Conservation (phyloP, 2,797 vertebrate genomes). For the Dallia pectoralis region DNA sequence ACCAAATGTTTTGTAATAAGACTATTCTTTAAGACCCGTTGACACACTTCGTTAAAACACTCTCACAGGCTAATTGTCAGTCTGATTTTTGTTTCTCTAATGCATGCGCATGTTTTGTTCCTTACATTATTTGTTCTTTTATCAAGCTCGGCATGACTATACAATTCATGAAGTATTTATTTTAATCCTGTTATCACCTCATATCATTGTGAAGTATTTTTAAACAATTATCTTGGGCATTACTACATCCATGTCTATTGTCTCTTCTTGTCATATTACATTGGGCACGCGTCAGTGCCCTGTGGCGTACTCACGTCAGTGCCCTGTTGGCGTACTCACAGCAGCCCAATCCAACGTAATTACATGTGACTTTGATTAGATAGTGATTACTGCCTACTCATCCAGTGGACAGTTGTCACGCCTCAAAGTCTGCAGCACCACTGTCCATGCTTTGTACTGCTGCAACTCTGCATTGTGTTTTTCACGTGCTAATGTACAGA, state of each 20-base stretch:
- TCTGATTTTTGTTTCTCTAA: background rate
- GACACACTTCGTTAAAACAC: background rate
- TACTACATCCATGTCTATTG: background rate
- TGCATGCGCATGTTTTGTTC: background rate
- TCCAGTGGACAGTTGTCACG: background rate
- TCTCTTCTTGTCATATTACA: background rate
- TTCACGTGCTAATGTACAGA: background rate
- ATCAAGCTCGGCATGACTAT: background rate
- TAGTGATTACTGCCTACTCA: background rate
- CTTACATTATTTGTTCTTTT: constrained; percentile 3
- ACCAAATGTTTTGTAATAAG: constrained; percentile 26
- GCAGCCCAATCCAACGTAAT: background rate
- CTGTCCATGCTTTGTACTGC: background rate
- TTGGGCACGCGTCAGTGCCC: background rate
- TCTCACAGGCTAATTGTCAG: background rate
- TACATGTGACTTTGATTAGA: background rate
- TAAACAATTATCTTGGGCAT: background rate
- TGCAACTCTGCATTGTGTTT: background rate
- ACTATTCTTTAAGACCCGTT: background rate
- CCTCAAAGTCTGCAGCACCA: background rate
- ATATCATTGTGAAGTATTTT: background rate
- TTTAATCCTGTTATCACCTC: background rate
- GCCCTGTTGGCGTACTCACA: background rate
- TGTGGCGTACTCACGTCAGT: background rate
- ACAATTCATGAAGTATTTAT: background rate